Evolutionary conservation across 2,113 vertebrate genomes (phyloP).

Genomic region (Trogon melanurus): DNA sequence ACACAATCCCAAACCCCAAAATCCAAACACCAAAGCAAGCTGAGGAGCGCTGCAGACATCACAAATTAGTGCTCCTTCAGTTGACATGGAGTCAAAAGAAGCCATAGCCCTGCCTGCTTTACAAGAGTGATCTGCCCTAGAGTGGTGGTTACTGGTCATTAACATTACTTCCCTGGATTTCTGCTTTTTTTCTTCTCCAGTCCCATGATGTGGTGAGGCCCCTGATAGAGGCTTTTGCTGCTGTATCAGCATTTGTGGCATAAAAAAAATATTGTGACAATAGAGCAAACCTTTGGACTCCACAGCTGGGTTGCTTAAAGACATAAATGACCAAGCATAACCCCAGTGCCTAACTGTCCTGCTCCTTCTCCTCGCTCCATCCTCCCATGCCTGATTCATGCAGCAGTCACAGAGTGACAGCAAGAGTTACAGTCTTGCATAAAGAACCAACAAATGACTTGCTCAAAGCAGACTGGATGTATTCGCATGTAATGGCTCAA

Average conservation of each 20-base stretch:
- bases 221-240: conserved; percentile 44
- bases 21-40: conserved; percentile 2
- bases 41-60: background rate
- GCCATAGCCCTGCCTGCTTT: background rate
- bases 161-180: background rate
- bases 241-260: conserved; percentile 63
- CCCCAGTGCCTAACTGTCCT: background rate
- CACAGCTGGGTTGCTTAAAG: background rate
- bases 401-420: background rate
- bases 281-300: conserved; percentile 7
- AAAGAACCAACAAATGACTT: background rate
- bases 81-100: background rate
- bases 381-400: background rate
- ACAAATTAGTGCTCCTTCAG: background rate
- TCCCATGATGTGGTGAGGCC: conserved; percentile 39
- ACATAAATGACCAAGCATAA: background rate
- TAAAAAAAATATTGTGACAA: background rate
- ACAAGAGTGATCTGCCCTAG: background rate
- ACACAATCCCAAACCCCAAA: conserved; percentile 22
- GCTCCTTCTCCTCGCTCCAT: background rate
- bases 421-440: background rate
- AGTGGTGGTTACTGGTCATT: conserved; percentile 35
- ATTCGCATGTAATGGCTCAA: background rate
- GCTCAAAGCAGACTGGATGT: background rate
- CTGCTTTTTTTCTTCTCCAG: conserved; percentile 2